Percentiles rank a stretch among this genome's conserved stretches.
Conservation (phyloP, 2,797 vertebrate species). For the Hylomyscus alleni region DNA sequence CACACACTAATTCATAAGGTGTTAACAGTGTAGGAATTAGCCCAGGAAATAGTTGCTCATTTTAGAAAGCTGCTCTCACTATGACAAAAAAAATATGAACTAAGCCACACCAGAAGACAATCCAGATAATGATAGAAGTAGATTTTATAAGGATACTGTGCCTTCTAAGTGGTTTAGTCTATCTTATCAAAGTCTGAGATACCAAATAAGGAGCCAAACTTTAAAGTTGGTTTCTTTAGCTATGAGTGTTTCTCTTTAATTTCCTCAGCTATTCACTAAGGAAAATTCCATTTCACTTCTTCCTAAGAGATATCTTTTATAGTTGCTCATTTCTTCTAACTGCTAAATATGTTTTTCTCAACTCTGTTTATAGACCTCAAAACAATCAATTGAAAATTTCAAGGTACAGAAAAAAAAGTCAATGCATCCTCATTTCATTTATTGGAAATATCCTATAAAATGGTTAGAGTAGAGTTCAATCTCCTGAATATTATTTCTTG, state of each 20-base stretch:
- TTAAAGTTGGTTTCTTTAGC: conserved; percentile 13
- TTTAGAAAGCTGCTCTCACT: conserved; percentile 68
- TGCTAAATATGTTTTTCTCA: conserved; percentile 62
- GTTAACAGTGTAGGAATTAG: conserved; percentile 60
- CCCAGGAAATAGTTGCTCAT: conserved; percentile 54
- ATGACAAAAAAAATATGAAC: conserved; percentile 73
- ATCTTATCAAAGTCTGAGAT: conserved; percentile 29
- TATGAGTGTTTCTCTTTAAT: conserved; percentile 4
- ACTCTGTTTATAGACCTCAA: conserved; percentile 38
- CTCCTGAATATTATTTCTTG: conserved; percentile 52
- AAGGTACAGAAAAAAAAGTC: conserved; percentile 15
- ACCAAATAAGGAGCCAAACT: conserved; percentile 14
- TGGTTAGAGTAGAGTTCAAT: background rate
- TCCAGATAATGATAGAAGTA: conserved; percentile 40
- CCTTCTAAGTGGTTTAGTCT: background rate
- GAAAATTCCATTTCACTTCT: conserved; percentile 53
- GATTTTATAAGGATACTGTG: conserved; percentile 8
- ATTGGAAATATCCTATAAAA: conserved; percentile 54
- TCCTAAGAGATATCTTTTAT: conserved; percentile 45
- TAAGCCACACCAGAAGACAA: conserved; percentile 29
- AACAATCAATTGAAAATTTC: conserved; percentile 68
- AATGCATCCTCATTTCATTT: conserved; percentile 48
- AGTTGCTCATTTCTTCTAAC: conserved; percentile 60
- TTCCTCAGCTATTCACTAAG: conserved; percentile 50
- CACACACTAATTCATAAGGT: conserved; percentile 65